Evolutionary conservation across 2,113 vertebrate species (phyloP), one percentile per base, ranked within the genome.

Genomic region (Vireo altiloquus): DNA sequence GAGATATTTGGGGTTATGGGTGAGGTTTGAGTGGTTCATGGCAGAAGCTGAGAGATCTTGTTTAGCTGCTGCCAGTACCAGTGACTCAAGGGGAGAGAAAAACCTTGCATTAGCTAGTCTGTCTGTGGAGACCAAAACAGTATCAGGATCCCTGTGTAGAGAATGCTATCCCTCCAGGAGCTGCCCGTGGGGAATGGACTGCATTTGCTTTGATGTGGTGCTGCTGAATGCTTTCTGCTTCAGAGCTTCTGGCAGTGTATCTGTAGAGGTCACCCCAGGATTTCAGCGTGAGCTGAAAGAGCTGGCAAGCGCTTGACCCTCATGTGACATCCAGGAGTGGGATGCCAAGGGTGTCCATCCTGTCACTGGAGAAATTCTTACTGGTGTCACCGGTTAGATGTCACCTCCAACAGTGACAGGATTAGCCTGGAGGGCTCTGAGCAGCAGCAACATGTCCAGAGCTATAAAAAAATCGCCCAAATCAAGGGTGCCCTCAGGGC

Each of bases 251-350:
- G 49, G 15, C 10, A 7, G 15, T 46, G 24, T 30, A 35, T 54
- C 33, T 68, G 30, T 52, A 76, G 75, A 20, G 30, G 5, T 49
- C 31, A 83, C 20, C 15, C 11, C 42, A 47, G 64, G 33, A 24
- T 72, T 52, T 86, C 1, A 6, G 16, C 0, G 1, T 21, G 44
- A 15, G 49, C 54, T 74, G 31, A 7, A 24, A 61, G 15, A 2
- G 2, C 50, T n/a, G 53, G 22, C 11, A 52, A 81, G 53, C 5
- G 2, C 39, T 46, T 54, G 15, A n/a, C 33, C 8, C 50, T 61
- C 17, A 0, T 23, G 30, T 60, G 35, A 42, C 0, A 0, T 23
- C 23, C 19, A 78, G 23, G 14, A n/a, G 18, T 9, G 3, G 20
- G 54, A 49, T 31, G 6, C 40, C 84, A 24, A 22, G 56, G 24